phyloP scores from a whole-genome alignment of 2,888 invertebrate genomes.

The Sinhomidia bicolor region DNA sequence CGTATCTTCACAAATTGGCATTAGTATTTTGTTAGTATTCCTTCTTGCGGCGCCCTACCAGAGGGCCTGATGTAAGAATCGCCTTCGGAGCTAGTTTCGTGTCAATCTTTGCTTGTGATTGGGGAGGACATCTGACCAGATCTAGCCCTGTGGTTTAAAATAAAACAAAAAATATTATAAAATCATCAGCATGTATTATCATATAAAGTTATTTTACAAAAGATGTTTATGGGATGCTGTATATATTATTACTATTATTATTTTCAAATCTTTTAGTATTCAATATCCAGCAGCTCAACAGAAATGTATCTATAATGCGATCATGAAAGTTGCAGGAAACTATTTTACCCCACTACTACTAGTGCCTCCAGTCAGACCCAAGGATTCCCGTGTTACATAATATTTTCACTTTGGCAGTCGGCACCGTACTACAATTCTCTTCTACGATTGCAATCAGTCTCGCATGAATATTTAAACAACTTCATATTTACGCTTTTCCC shows the following conservation, averaged over 20 bases:
- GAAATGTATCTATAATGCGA: no score
- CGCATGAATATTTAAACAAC: not conserved
- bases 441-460: not conserved
- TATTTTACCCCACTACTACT: no score
- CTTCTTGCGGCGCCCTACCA: constrained; percentile 81
- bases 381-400: no score
- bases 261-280: no score
- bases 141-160: constrained; percentile 70
- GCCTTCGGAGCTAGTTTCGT: constrained; percentile 79
- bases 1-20: not conserved
- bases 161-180: not conserved
- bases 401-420: no score
- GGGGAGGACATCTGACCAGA: constrained; percentile 75
- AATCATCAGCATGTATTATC: not conserved
- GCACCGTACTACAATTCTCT: not conserved
- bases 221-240: no score
- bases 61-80: constrained; percentile 78
- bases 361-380: no score
- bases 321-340: not conserved
- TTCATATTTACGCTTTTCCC: not conserved
- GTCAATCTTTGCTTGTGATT: constrained; percentile 76
- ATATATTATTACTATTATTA: not conserved
- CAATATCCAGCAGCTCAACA: no score
- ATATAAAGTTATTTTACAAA: not conserved
- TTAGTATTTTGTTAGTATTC: no score